Conservation (phyloP, 2,797 vertebrate species). For the Enteromius paludinosus region DNA sequence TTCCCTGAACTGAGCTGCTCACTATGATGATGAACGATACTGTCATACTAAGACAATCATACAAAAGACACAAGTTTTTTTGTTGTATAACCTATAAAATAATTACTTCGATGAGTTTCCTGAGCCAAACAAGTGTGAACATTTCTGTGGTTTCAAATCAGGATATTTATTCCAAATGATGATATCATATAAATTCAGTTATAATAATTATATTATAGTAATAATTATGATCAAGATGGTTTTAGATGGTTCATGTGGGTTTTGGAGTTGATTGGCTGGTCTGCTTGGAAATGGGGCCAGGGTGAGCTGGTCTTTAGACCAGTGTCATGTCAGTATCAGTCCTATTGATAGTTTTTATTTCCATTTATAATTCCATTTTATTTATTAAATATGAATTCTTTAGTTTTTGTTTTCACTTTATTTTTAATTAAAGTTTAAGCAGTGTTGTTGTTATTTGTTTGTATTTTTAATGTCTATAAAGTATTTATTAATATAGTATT, state of each 20-base stretch:
- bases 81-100: not conserved
- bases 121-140: not conserved
- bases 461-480: not conserved
- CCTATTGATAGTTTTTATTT: not conserved
- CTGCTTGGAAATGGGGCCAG: not conserved
- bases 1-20: not conserved
- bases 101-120: not conserved
- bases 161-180: not conserved
- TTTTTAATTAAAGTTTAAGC: not conserved
- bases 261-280: not conserved
- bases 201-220: not conserved
- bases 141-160: not conserved
- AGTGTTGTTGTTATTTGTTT: not conserved
- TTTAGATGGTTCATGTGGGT: not conserved
- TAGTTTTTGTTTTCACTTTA: not conserved
- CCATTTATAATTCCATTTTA: not conserved
- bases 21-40: conserved; percentile 8
- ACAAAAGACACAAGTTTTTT: not conserved
- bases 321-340: not conserved
- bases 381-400: not conserved
- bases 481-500: not conserved
- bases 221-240: not conserved
- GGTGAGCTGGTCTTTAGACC: not conserved
- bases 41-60: conserved; percentile 10
- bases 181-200: not conserved